Evolutionary conservation across 2,113 vertebrate genomes (phyloP).

Genomic region (Tenebrosternarchus preto): DNA sequence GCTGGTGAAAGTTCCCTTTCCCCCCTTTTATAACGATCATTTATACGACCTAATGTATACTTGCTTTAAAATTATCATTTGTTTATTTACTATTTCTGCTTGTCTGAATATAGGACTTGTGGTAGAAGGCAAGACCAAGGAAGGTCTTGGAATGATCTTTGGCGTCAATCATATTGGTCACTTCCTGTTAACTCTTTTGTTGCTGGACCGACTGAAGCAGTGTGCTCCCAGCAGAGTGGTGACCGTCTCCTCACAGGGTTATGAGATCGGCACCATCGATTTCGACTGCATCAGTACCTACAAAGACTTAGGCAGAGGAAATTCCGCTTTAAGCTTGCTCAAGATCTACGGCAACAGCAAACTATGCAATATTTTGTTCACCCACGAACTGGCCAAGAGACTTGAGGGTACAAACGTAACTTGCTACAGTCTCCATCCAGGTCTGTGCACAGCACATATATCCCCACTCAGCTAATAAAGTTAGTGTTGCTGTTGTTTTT

Average conservation of each 20-base stretch:
- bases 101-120: constrained; percentile 66
- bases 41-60: background rate
- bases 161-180: constrained; percentile 80
- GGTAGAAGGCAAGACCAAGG: constrained; percentile 66
- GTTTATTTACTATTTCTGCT: background rate
- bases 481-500: too few relatives aligned
- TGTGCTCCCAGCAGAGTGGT: constrained; percentile 77
- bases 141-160: constrained; percentile 76
- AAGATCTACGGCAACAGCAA: constrained; percentile 80
- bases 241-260: constrained; percentile 72
- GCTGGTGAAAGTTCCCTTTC: constrained; percentile 19
- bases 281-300: constrained; percentile 64
- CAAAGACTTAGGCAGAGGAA: constrained; percentile 50
- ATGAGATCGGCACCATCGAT: constrained; percentile 66
- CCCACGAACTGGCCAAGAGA: constrained; percentile 73
- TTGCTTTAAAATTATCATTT: background rate
- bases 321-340: constrained; percentile 42
- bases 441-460: constrained; percentile 31
- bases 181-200: constrained; percentile 73
- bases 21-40: background rate
- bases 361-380: constrained; percentile 66
- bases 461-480: too few relatives aligned
- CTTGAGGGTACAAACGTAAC: constrained; percentile 76
- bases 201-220: constrained; percentile 76
- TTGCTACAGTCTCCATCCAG: constrained; percentile 72